phyloP scores from a whole-genome alignment of 2,888 invertebrate genomes.

The Protonemura montana region DNA sequence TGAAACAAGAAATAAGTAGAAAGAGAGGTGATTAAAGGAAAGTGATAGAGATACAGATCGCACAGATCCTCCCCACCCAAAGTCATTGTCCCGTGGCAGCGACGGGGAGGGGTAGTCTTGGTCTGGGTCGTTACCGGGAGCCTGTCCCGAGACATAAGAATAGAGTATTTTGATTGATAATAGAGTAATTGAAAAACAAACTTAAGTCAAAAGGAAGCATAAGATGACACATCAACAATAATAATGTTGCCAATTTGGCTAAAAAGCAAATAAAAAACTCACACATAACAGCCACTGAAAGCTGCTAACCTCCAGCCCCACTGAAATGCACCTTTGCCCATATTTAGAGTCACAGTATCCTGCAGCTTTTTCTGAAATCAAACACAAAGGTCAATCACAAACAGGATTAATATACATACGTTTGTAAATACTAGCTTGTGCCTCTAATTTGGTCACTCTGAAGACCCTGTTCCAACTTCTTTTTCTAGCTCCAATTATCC shows the following conservation, averaged over 20 bases:
- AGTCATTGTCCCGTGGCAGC: too few relatives aligned
- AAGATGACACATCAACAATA: not conserved
- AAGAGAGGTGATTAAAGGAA: too few relatives aligned
- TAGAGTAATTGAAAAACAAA: too few relatives aligned
- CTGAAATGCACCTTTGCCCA: constrained; percentile 74
- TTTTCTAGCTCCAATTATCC: too few relatives aligned
- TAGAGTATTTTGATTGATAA: not conserved
- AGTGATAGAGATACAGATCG: too few relatives aligned
- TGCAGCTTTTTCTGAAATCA: constrained; percentile 70
- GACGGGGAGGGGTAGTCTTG: too few relatives aligned
- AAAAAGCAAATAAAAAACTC: constrained; percentile 55
- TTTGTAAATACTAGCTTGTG: not conserved
- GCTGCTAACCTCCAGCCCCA: constrained; percentile 74
- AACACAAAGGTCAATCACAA: constrained; percentile 23
- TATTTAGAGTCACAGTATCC: constrained; percentile 71
- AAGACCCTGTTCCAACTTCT: too few relatives aligned
- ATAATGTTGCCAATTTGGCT: too few relatives aligned
- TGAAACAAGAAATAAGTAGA: too few relatives aligned
- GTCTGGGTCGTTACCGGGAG: too few relatives aligned
- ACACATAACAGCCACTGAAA: constrained; percentile 76
- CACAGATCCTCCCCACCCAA: too few relatives aligned
- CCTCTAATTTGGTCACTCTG: too few relatives aligned
- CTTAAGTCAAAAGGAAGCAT: constrained; percentile 8
- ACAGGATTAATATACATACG: not conserved
- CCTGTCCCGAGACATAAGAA: constrained; percentile 33